Base-by-base conservation (phyloP, 2,888 invertebrate species). In the Athripsodes cinereus region DNA sequence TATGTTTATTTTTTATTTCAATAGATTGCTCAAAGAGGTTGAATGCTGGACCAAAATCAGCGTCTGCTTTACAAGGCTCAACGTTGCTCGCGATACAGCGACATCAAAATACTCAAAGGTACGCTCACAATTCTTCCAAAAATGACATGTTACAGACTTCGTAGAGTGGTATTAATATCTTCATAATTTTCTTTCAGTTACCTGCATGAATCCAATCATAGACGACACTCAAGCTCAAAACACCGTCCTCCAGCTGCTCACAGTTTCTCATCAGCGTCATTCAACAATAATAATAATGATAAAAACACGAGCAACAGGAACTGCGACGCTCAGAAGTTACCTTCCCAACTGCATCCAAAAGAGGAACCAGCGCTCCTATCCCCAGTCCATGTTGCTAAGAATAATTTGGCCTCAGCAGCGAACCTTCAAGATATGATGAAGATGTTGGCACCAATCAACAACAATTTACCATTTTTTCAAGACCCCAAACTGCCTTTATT, bases 251-350 rank as follows among this genome's bases (percentile, higher is more conserved):
- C 47, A 31, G 16, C 31, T 6, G 19, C 21, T n/a, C 51, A 51
- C 31, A n/a, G 35, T 20, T 19, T 51, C 26, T 6, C 53, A 3
- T 18, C 44, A 3, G 44, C 44, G 18, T 5, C 21, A 2, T 21
- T 16, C 35, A 57, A 53, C 40, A 52, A 52, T 44, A 57, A 53
- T 40, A 53, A 57, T 62, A 44, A 67, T 66, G 67, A 67, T 57
- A 68, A 68, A 59, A 69, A 67, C 59, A 67, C 66, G 35, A 67
- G 64, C 51, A 66, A 68, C 55, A 66, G 68, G 54, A 66, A 66
- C 56, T 59, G 65, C 59, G 62, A 66, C 48, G 62, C 51, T 2
- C 34, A 16, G 40, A 26, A 47, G 26, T 22, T 26, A 6, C 20
- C 51, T 52, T 22, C 34, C 10, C 52, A 21, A 1, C 5, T 20